A percentile compares a stretch with the other conserved stretches of the same genome.
Conservation (phyloP, 2,797 vertebrate genomes). For the Percopsis omiscomaycus region DNA sequence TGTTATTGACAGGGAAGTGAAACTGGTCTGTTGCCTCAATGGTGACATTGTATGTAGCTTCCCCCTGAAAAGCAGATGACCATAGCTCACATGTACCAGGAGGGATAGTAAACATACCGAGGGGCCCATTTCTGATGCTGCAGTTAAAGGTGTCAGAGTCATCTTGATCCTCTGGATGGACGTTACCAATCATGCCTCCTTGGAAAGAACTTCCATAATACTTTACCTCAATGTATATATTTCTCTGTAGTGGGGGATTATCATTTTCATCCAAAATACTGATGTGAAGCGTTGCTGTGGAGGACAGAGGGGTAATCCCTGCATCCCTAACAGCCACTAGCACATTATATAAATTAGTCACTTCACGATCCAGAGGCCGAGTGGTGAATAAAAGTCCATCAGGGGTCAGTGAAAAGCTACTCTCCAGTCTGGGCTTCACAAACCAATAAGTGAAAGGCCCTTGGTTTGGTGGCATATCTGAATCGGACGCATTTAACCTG, state of each 20-base stretch:
- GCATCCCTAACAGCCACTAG: slow-evolving; percentile 72
- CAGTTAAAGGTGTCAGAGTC: slow-evolving; percentile 73
- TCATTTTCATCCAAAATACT: slow-evolving; percentile 78
- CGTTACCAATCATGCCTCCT: slow-evolving; percentile 76
- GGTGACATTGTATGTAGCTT: slow-evolving; percentile 79
- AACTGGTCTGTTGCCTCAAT: slow-evolving; percentile 75
- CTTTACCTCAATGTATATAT: slow-evolving; percentile 79
- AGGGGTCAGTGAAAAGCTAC: slow-evolving; percentile 68
- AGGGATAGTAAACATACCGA: slow-evolving; percentile 73
- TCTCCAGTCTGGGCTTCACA: slow-evolving; percentile 46
- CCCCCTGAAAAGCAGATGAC: slow-evolving; percentile 75
- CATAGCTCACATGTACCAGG: slow-evolving; percentile 77
- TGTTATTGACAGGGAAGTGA: slow-evolving; percentile 78
- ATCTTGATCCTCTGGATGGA: slow-evolving; percentile 75
- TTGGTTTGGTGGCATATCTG: slow-evolving; percentile 75
- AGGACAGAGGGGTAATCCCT: slow-evolving; percentile 72
- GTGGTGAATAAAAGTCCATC: slow-evolving; percentile 76
- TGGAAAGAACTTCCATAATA: slow-evolving; percentile 79
- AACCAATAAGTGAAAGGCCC: slow-evolving; percentile 79
- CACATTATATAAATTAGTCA: slow-evolving; percentile 53
- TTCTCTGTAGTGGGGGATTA: slow-evolving; percentile 70
- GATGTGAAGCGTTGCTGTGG: slow-evolving; percentile 68
- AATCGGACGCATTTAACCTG: slow-evolving; percentile 71
- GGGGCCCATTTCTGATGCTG: slow-evolving; percentile 65
- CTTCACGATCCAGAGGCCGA: slow-evolving; percentile 70